Conservation (phyloP, 2,113 vertebrate species). For the Diadophis punctatus region DNA sequence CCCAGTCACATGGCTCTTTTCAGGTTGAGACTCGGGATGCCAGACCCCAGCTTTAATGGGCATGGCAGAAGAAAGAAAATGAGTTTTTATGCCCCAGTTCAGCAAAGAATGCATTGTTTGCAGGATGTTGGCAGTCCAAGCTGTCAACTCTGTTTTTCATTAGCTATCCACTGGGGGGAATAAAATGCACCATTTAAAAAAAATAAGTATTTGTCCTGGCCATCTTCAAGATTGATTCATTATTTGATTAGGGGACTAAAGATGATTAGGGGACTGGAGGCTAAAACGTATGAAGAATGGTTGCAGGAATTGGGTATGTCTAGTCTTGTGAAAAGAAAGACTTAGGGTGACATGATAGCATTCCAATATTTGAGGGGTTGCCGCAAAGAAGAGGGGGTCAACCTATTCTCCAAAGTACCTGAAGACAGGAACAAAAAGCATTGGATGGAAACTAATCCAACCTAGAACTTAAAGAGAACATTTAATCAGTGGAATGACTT, state of each 20-base stretch:
- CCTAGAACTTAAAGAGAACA: neutral
- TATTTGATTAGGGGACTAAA: slow-evolving; percentile 10
- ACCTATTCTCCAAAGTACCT: neutral
- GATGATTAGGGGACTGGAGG: neutral
- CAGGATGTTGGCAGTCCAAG: slow-evolving; percentile 56
- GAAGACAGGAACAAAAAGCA: neutral
- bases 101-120: slow-evolving; percentile 63
- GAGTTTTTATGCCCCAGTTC: slow-evolving; percentile 51
- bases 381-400: neutral
- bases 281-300: neutral
- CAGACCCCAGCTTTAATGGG: slow-evolving; percentile 59
- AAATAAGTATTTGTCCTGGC: slow-evolving; percentile 36
- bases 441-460: neutral
- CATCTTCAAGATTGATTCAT: slow-evolving; percentile 43
- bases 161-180: slow-evolving; percentile 53
- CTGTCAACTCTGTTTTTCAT: slow-evolving; percentile 57
- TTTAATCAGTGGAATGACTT: neutral
- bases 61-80: slow-evolving; percentile 46
- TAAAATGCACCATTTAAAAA: slow-evolving; percentile 11
- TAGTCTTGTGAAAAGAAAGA: neutral
- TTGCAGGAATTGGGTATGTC: neutral
- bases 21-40: slow-evolving; percentile 63
- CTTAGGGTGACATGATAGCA: neutral
- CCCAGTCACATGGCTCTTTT: slow-evolving; percentile 67
- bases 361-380: neutral